Evolutionary conservation across 2,888 invertebrate species (phyloP), one percentile per base, ranked within the genome.

Genomic region (Elegia similella): DNA sequence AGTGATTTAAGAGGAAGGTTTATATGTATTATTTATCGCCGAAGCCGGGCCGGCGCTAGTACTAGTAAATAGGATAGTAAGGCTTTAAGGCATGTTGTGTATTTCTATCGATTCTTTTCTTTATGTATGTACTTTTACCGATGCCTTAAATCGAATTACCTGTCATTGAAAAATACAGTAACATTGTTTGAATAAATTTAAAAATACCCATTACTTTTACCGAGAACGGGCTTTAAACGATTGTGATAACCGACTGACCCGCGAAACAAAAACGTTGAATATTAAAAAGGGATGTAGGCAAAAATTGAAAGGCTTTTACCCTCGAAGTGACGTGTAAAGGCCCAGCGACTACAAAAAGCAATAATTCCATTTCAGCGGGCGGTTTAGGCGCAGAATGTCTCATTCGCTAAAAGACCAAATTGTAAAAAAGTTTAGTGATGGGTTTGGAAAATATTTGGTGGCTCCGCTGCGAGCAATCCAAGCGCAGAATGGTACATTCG

Each of bases 321-420:
- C 30, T 32, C 15, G 56, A 44, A 57, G 17, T 47, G 47, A 44
- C 13, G 56, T 29, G 55, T 17, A 60, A 42, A 57, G 47, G 29
- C 48, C 43, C 47, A 17, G 42, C 38, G 30, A 56, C 44, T 34
- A 42, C 29, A 57, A 60, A 23, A 56, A 58, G 59, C 58, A 59
- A 59, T 63, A 63, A 63, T 61, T 63, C 58, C 55, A 61, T 63
- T 63, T 55, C 55, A 58, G 42, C 47, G 10, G 5, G 38, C 38
- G 38, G 38, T n/a, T 38, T 38, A 38, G 38, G 38, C 38, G n/a
- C 38, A n/a, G 38, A 38, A 38, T 38, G 38, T 10, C n/a, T 1
- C 12, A n/a, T 38, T 38, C 38, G 38, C n/a, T 12, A 12, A 0
- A 38, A 38, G 38, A 5, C 10, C 12, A 10, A 8, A 34, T 34